These are phyloP conservation scores for Cryptomyrus ogoouensis DNA, from an alignment of 2,113 vertebrate species.

Conservation along the genomic window DNA sequence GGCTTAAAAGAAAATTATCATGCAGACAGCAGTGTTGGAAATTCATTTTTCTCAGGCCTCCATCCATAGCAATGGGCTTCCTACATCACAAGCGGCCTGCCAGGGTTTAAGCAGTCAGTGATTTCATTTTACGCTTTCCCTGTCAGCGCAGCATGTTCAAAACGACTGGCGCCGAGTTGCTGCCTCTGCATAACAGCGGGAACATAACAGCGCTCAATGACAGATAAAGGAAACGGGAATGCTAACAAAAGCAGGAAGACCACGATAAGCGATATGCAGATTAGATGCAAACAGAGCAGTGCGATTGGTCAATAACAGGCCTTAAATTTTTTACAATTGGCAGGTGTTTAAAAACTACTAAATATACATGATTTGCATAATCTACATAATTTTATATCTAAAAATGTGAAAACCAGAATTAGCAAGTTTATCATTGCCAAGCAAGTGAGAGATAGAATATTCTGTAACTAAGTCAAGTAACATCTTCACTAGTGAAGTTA, in stretches of 20 bases:
- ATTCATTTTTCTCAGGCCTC: background rate
- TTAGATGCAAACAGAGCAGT: background rate
- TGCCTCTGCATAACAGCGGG: background rate
- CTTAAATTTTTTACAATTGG: background rate
- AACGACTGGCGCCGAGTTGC: background rate
- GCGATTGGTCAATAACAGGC: background rate
- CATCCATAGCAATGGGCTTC: background rate
- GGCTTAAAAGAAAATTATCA: background rate
- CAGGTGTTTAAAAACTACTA: background rate
- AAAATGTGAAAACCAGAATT: background rate
- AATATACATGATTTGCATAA: background rate
- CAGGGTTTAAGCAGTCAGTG: background rate
- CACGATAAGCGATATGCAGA: background rate
- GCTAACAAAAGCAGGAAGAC: background rate
- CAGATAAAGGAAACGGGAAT: background rate
- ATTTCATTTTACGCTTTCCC: conserved; percentile 1
- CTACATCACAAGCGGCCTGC: background rate
- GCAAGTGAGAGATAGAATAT: background rate
- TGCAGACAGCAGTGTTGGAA: background rate
- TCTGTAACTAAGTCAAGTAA: background rate
- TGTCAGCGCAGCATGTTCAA: background rate
- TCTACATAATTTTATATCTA: background rate
- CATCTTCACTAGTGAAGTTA: background rate
- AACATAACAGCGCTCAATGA: background rate
- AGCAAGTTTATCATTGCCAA: background rate